Percentiles rank a stretch among this genome's conserved stretches.
Conservation (phyloP, 2,888 invertebrate species). For the Drosophila setosimentum region DNA sequence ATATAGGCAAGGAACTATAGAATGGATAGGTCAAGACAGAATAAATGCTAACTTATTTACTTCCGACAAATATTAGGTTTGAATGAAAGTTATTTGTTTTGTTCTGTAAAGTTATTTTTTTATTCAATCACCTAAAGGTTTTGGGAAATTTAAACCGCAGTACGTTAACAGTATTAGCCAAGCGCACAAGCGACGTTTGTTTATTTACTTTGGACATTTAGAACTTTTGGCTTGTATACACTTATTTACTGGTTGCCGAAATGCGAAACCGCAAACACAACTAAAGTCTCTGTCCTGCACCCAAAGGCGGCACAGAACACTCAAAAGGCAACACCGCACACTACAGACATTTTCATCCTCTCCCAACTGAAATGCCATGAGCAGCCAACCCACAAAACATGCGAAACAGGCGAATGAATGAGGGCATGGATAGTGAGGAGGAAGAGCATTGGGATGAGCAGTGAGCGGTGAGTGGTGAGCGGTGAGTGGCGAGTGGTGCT, state of each 20-base stretch:
- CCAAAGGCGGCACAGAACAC: constrained; percentile 23
- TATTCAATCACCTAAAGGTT: constrained; percentile 64
- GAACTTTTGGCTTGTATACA: constrained; percentile 45
- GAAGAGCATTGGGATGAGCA: no score
- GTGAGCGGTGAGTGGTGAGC: not conserved
- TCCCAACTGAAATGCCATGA: not conserved
- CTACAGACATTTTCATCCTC: not conserved
- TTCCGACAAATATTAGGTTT: constrained; percentile 43
- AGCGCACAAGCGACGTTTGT: constrained; percentile 46
- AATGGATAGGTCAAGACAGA: not conserved
- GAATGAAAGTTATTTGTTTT: constrained; percentile 60
- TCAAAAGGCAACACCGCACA: constrained; percentile 23
- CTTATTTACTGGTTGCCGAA: constrained; percentile 75
- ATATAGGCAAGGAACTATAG: not conserved
- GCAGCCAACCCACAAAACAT: constrained; percentile 30
- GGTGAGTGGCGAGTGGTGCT: constrained; percentile 17
- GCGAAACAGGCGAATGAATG: constrained; percentile 32
- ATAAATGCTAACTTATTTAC: constrained; percentile 50
- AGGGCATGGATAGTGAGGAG: not conserved
- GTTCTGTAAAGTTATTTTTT: constrained; percentile 44
- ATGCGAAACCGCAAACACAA: constrained; percentile 75
- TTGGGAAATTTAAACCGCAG: constrained; percentile 35
- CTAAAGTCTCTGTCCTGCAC: constrained; percentile 26
- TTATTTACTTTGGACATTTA: constrained; percentile 72
- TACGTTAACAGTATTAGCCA: constrained; percentile 39